Base-by-base conservation (phyloP, 2,797 vertebrate genomes). In the Anguilla obscura region DNA sequence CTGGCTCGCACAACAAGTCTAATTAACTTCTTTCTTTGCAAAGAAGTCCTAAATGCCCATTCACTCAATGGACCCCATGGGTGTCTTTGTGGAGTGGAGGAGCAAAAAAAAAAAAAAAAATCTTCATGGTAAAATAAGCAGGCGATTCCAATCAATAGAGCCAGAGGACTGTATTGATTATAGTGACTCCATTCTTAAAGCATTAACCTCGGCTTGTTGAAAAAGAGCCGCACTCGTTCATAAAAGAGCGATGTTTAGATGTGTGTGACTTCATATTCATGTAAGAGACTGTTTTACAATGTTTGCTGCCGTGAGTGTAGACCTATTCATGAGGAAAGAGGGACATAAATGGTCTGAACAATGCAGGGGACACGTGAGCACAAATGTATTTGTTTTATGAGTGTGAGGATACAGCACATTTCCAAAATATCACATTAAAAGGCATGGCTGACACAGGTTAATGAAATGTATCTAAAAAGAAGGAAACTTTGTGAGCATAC, bases 161-260 rank as follows among this genome's bases (percentile, higher is more conserved):
- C 95, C 95, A 96, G 96, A 96, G 95, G 95, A 96, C 95, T 95
- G 93, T 96, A 96, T 96, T 96, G 96, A 97, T 96, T 95, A 96
- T 94, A 92, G 94, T 94, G 96, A 95, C 95, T 96, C 94, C 93
- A 95, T 96, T 96, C 95, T 95, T 96, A 94, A 95, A 93, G 95
- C 93, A 95, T 96, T 96, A 96, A 96, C 96, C 95, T 95, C 94
- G 92, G 95, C 56, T 58, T n/a, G 87, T 85, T 80, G 36, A 12
- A 71, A 90, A 87, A 71, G 83, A 48, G 82, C n/a, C 6, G 83
- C 58, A 16, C 27, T 54, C 58, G 82, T 74, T 84, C 36, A 80
- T 18, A 69, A 27, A 40, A 36, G 86, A 86, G 48, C 79, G 16
- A 83, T 88, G 27, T 84, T 85, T 63, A 86, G 79, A 79, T 54